Evolutionary conservation across 2,113 vertebrate species (phyloP), one percentile per base, ranked within the genome.

Genomic region (Azemiops feae): DNA sequence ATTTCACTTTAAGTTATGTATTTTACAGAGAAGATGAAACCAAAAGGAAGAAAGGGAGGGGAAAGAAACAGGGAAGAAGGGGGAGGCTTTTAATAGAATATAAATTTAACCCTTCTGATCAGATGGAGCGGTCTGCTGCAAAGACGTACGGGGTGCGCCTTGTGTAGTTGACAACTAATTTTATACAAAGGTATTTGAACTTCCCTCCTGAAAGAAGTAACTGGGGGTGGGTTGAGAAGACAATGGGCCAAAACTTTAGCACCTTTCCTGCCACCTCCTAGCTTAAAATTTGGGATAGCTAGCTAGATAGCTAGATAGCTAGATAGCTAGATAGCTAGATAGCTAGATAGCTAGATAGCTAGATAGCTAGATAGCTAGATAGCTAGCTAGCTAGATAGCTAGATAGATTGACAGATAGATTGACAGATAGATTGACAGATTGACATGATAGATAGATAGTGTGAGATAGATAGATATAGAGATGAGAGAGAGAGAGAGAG

Each of bases 1-100:
- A 99, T 99, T 99, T 99, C 99, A 98, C 98, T 99, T 99, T 98
- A 99, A 99, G 99, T 99, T 99, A 99, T 99, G 99, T 99, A 98
- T 98, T 99, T 98, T 98, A 98, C 98, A 97, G 98, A 97, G 97
- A 98, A 98, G 99, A 99, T 99, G 98, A 99, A 99, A 99, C 99
- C 95, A 97, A 96, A 96, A 96, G 97, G 96, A 96, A 95, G 93
- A 87, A 92, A 91, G 34, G 0, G 91, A 18, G 0, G 0, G 2
- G 18, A n/a, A 34, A 91, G 86, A 91, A 89, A 25, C 16, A 81
- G 34, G 69, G 34, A 81, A 22, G 69, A 20, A 81, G 69, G 0
- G 91, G 94, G 94, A 95, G 95, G 98, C 98, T 97, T 98, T 98
- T 98, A 98, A 98, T 98, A 97, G 98, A 98, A 98, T 97, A 98